phyloP scores from a whole-genome alignment of 2,113 vertebrate genomes.

The Pteruthius melanotis region DNA sequence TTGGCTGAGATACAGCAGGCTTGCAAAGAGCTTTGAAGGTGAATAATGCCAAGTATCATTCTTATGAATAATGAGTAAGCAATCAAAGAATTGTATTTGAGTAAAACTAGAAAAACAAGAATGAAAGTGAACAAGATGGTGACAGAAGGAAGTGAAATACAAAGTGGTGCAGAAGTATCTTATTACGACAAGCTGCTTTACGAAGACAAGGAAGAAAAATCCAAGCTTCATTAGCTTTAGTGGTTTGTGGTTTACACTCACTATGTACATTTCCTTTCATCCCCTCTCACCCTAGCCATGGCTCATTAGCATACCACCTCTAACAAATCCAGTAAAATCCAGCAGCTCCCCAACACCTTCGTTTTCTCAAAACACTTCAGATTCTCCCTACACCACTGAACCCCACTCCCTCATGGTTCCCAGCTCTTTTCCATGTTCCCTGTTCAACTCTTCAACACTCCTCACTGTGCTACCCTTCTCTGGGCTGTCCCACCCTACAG shows the following conservation, averaged over 20 bases:
- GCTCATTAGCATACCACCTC: not conserved
- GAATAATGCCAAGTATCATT: slow-evolving; percentile 23
- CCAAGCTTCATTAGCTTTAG: not conserved
- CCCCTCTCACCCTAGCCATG: not conserved
- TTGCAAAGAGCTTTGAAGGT: slow-evolving; percentile 33
- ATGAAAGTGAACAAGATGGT: slow-evolving; percentile 16
- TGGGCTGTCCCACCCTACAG: not conserved
- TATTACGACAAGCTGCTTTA: not conserved
- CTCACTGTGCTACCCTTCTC: not conserved
- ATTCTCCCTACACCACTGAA: not conserved
- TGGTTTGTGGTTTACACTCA: not conserved
- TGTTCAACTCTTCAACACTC: not conserved
- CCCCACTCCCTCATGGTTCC: not conserved
- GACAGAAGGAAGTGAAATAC: not conserved
- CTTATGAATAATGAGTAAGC: slow-evolving; percentile 55
- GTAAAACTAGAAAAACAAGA: slow-evolving; percentile 24
- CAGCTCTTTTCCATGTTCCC: not conserved
- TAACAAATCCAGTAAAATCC: not conserved
- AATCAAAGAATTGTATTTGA: slow-evolving; percentile 39
- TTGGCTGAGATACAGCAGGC: slow-evolving; percentile 26
- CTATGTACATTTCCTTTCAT: not conserved
- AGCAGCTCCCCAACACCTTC: not conserved
- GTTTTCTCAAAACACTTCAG: not conserved
- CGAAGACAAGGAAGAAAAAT: not conserved
- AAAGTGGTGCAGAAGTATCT: not conserved